Base-by-base conservation (phyloP, 2,888 invertebrate genomes). In the Coremacera marginata region DNA sequence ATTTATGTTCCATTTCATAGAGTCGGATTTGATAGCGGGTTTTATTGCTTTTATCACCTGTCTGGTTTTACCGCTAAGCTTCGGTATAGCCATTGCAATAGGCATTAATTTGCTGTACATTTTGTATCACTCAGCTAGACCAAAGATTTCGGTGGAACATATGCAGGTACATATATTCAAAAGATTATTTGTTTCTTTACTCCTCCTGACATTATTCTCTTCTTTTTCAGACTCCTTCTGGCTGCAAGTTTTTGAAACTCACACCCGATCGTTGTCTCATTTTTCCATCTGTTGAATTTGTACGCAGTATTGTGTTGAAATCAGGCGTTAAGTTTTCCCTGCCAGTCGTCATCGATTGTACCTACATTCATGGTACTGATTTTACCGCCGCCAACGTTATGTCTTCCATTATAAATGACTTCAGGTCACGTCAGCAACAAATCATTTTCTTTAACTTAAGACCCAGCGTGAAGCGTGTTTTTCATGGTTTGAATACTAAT, bases 271-370 rank as follows among this genome's bases (percentile, higher is more conserved):
- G 96, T 80, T 96, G 96, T 87, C 91, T 97, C 62, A 95, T 96
- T 88, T 97, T 96, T 90, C 96, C 96, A n/a, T 96, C 96, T 0
- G 95, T 95, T 78, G 96, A 96, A 89, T 96, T 96, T 90, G 95
- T 97, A 79, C 92, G 95, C 79, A 94, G 95, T 85, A 91, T 95
- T 80, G 95, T 97, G 68, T 94, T 94, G 76, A 96, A 96, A 89
- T 94, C 93, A 84, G 95, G 95, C 79, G 90, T 91, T n/a, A 92
- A 92, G 57, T 82, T 84, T 3, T 80, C 83, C 0, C 84, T 94
- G 78, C 95, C 96, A 2, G 95, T 96, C 63, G 95, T 96, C 55
- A 93, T 96, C 76, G 96, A 96, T 89, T 96, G 96, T 89, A 94
- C 95, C 68, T 95, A 96, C 89, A 95, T 96, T 85, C 95, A 95